Percentiles rank a stretch among this genome's conserved stretches.
These are phyloP conservation scores for Halictus quadricinctus DNA, from an alignment of 2,888 invertebrate genomes.

Conservation along the genomic window DNA sequence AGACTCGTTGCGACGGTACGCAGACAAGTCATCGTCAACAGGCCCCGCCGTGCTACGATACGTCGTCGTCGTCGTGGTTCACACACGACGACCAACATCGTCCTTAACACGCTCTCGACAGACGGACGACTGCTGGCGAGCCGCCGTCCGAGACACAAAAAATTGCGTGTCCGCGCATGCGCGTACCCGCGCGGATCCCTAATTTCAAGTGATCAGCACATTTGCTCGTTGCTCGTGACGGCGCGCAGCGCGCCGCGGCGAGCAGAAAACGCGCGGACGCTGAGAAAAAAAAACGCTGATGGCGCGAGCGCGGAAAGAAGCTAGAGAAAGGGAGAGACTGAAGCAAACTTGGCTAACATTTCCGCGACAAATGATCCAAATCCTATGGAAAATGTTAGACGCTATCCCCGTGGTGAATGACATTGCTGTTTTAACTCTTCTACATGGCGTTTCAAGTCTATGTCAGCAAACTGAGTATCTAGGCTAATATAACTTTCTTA, in stretches of 20 bases:
- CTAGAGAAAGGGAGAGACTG: background rate
- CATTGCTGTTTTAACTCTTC: too few species aligned
- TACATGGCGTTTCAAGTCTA: too few species aligned
- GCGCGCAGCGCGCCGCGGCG: background rate
- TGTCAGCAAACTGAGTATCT: too few species aligned
- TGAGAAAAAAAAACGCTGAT: background rate
- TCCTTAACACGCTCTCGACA: slow-evolving; percentile 56
- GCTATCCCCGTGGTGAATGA: background rate
- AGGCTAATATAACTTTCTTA: too few species aligned
- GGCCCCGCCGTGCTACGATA: slow-evolving; percentile 39
- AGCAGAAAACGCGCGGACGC: slow-evolving; percentile 10
- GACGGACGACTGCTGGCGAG: slow-evolving; percentile 62
- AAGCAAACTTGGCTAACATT: background rate
- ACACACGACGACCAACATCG: slow-evolving; percentile 56
- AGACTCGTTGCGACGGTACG: slow-evolving; percentile 17
- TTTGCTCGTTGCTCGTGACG: slow-evolving; percentile 37
- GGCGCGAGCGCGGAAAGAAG: background rate
- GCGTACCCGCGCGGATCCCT: slow-evolving; percentile 52
- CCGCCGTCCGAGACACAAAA: slow-evolving; percentile 55
- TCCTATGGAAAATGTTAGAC: background rate
- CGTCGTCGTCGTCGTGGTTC: slow-evolving; percentile 61
- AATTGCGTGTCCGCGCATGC: slow-evolving; percentile 64
- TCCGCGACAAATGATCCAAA: background rate
- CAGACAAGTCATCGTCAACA: slow-evolving; percentile 52
- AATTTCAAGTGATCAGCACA: slow-evolving; percentile 61